Base-by-base conservation (phyloP, 64 coral and sea anemone genomes). In the Porites lutea region DNA sequence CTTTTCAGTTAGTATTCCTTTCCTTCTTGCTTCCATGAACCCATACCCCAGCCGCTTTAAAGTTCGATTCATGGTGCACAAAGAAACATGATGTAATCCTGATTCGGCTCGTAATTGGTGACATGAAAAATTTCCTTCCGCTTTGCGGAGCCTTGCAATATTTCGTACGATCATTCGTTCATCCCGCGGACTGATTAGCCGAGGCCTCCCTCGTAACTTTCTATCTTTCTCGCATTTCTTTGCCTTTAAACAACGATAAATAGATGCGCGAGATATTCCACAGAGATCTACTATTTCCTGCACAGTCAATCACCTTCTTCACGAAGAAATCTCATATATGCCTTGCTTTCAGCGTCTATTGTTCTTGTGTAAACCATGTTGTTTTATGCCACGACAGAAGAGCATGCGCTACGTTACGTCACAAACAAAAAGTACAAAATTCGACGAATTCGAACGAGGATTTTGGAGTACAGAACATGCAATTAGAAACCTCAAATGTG, bases 41-140 rank as follows among this genome's bases (percentile, higher is more conserved):
- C 15, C 13, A 18, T 71, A 86, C 48, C 49, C 48, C 4, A 71
- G 64, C 11, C 12, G 18, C n/a, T 86, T 86, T 10, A 72, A 37
- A 8, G 70, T 71, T 5, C 83, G 65, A 3, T 54, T 9, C 14
- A 86, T 59, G 3, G n/a, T n/a, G n/a, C n/a, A n/a, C n/a, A n/a
- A n/a, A n/a, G n/a, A n/a, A n/a, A n/a, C n/a, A n/a, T n/a, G 83
- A 71, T 51, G 16, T 6, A 65, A 48, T 6, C 2, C 51, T 69
- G 27, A 69, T 13, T 86, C 22, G 8, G 53, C 71, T 74, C 55
- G 18, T 75, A 89, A 43, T 49, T 69, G 57, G 13, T 73, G 23
- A 6, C 46, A 46, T 48, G 87, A 78, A 76, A 89, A 87, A 63
- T 89, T 89, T 62, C 87, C 87, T 78, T 89, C 87, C 65, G 77